Evolutionary conservation across 2,113 vertebrate genomes (phyloP), one percentile per base, ranked within the genome.

Genomic region (Gallinago jamesoni): DNA sequence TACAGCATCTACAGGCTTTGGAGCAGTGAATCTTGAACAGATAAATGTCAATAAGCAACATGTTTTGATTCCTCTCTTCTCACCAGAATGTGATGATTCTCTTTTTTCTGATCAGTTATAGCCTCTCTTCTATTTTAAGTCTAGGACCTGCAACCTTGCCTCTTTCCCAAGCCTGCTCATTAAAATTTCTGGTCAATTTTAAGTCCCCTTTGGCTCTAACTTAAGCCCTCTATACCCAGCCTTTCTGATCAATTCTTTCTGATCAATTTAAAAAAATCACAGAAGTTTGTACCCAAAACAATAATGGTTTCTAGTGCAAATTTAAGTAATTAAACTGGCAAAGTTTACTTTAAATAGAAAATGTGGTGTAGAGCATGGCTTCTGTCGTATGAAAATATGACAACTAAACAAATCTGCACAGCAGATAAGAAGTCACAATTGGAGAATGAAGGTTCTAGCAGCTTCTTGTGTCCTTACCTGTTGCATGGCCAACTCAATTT

Each of bases 401-500:
- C 33, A 63, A 59, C 11, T 33, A 39, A 81, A 83, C 33, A 89
- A 47, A 64, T 39, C 48, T 52, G 24, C 45, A 80, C 28, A 67
- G 52, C 43, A 56, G 48, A 6, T 75, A 57, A 76, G 62, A 55
- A 5, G 11, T 45, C 63, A 76, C 41, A 69, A 10, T 53, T 56
- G 64, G 23, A 88, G 37, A 41, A 25, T 59, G 37, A 89, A 60
- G 13, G 27, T 50, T 70, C 37, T 37, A 48, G 19, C 28, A 82
- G 10, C 41, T 89, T 70, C 50, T 62, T 33, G 8, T 30, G 33
- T 53, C 45, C 91, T 93, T 88, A 99, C 99, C 98, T 99, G 99
- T 22, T 99, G 99, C 98, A 99, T 98, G 73, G 99, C 98, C 76
- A 99, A 97, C 92, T 99, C 99, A 45, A 98, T 98, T 95, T 99